These are phyloP conservation scores for Labia minor DNA, from an alignment of 2,888 invertebrate species.

Conservation along the genomic window DNA sequence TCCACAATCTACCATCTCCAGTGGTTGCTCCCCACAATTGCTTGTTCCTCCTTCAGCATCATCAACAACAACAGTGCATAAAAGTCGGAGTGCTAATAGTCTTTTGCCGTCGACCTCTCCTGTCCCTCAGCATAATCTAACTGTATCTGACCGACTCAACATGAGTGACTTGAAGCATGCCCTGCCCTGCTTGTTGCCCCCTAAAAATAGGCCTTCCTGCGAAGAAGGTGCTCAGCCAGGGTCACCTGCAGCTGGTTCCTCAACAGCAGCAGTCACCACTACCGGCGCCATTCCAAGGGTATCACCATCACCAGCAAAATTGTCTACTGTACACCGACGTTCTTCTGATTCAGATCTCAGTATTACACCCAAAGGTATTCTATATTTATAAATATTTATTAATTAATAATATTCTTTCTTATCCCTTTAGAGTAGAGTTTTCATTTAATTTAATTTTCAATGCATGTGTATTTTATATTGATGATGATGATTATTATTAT, in stretches of 20 bases:
- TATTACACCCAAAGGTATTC: conserved; percentile 86
- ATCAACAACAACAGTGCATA: conserved; percentile 20
- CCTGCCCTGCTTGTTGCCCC: conserved; percentile 34
- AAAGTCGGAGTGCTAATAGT: conserved; percentile 25
- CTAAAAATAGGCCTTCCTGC: conserved; percentile 29
- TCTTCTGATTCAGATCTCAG: conserved; percentile 91
- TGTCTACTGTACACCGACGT: conserved; percentile 52
- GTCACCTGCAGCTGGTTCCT: conserved; percentile 22
- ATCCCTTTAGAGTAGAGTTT: too few species aligned
- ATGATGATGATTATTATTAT: too few species aligned
- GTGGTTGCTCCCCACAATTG: neutral
- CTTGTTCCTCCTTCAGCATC: neutral
- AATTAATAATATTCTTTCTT: conserved; percentile 14
- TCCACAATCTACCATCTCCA: neutral
- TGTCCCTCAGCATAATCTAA: conserved; percentile 18
- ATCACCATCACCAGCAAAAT: conserved; percentile 46
- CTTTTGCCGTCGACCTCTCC: conserved; percentile 17
- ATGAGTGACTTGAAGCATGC: conserved; percentile 29
- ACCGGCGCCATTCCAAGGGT: conserved; percentile 41
- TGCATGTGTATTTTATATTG: conserved; percentile 19
- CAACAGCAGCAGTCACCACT: conserved; percentile 46
- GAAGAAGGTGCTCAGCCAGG: conserved; percentile 21
- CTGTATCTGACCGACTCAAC: conserved; percentile 15
- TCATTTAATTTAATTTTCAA: conserved; percentile 17
- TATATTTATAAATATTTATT: conserved; percentile 30